Base-by-base conservation (phyloP, 1,140 invertebrate species). In the Latrodectus geometricus region DNA sequence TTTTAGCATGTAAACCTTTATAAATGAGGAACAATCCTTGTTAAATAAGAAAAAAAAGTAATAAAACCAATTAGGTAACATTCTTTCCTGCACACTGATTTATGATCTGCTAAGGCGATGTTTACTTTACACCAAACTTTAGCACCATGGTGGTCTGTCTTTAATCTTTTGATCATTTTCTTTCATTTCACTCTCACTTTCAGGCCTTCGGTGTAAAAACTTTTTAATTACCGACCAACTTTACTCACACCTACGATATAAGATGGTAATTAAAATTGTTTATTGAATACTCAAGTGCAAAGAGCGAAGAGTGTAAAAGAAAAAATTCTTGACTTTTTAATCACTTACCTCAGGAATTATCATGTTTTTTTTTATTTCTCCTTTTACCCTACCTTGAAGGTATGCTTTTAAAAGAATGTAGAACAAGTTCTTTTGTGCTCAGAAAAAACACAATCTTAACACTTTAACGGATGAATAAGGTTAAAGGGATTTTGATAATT, bases 261-360 rank as follows among this genome's bases (percentile, higher is more conserved):
- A 61, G 74, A 23, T 8, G 52, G 74, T 76, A 76, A 76, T 76
- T 76, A 76, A 76, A 76, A 76, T 76, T 61, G 74, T 76, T 76
- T 61, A 76, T 76, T 52, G 74, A 76, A 76, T 76, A 50, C 54
- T 12, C 20, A 35, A 56, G 5, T 76, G 9, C 11, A 15, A 50
- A 49, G 48, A 48, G 48, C 17, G 48, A 20, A 0, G 66, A 69
- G 17, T n/a, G 9, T n/a, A 21, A 21, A 9, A 9, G 66, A 15
- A 15, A 35, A 35, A 75, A 21, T 54, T 21, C 14, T 14, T 17
- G n/a, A 56, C 8, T 48, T 76, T 76, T 76, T 76, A 76, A 76
- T 76, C 74, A 76, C 74, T n/a, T 61, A 61, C 54, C 54, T 61
- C 17, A 17, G n/a, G 49, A 74, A 49, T 35, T 35, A 35, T 35